Evolutionary conservation across 2,888 invertebrate species (phyloP), one percentile per base, ranked within the genome.

Genomic region (Stratiomys singularior): DNA sequence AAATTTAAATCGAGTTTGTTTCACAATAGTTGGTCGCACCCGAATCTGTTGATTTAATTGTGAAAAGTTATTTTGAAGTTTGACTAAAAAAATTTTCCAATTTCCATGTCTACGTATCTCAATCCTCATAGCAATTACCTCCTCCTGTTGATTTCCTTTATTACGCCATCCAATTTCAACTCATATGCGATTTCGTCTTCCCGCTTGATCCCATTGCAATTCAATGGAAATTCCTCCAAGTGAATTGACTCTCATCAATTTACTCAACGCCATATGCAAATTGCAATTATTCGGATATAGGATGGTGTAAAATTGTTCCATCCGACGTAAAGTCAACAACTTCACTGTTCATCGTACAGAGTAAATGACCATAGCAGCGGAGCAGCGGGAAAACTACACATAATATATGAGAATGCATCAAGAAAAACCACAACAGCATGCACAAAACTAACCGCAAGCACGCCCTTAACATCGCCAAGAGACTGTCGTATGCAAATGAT

Each of bases 351-450:
- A 9, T 37, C 37, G 37, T 37, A 5, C 37, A 37, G 37, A 37
- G 3, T 7, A 52, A 15, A 52, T 52, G 52, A 18, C 52, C 52
- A 52, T 52, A 52, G 3, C 37, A 9, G 52, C 15, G 15, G 52
- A 52, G 15, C 18, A 18, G 52, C 52, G 18, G 52, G 52, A 52
- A 52, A 3, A 18, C 37, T 13, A 52, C 18, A 52, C 15, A 52
- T 44, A 44, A 13, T 44, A 52, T 52, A 13, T 52, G 52, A 9
- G 52, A 52, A 18, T 13, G 52, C 52, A 18, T 44, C 67, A 21
- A 46, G 46, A 52, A 37, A 67, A 67, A 67, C 67, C 67, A 67
- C 67, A 67, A 67, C 67, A 67, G 37, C 46, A 21, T 37, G 67
- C 46, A n/a, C 46, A 23, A 37, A 23, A 27, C 67, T 44, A 23